These are phyloP conservation scores for Anarrhichthys ocellatus DNA, from an alignment of 2,113 vertebrate genomes.

Conservation along the genomic window DNA sequence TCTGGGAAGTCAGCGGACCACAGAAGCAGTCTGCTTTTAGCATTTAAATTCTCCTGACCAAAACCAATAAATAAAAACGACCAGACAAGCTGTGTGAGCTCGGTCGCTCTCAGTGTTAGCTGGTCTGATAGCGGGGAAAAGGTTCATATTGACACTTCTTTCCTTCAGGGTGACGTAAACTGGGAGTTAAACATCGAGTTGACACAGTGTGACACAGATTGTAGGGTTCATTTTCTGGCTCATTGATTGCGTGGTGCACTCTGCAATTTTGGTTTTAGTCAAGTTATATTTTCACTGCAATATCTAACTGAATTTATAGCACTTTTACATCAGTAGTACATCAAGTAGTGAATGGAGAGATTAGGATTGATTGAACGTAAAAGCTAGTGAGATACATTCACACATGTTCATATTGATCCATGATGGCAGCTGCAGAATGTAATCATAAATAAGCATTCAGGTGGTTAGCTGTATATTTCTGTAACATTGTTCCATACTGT, in stretches of 20 bases:
- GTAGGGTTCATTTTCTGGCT: slow-evolving; percentile 17
- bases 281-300: slow-evolving; percentile 1
- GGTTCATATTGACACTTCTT: neutral
- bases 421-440: neutral
- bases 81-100: slow-evolving; percentile 46
- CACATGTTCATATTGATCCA: neutral
- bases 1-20: slow-evolving; percentile 45
- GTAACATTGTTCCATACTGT: neutral
- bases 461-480: neutral
- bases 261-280: slow-evolving; percentile 38
- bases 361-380: neutral
- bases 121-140: slow-evolving; percentile 17
- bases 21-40: slow-evolving; percentile 65
- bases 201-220: neutral
- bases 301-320: neutral
- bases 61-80: slow-evolving; percentile 62
- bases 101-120: slow-evolving; percentile 13
- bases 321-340: neutral
- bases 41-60: slow-evolving; percentile 53
- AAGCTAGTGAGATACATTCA: neutral
- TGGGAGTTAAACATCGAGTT: neutral
- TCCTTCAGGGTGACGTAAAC: slow-evolving; percentile 3
- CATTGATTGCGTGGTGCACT: slow-evolving; percentile 18
- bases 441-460: neutral
- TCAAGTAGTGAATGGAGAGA: neutral